Evolutionary conservation across 2,888 invertebrate genomes (phyloP).

Genomic region (Liodrosophila aerea): DNA sequence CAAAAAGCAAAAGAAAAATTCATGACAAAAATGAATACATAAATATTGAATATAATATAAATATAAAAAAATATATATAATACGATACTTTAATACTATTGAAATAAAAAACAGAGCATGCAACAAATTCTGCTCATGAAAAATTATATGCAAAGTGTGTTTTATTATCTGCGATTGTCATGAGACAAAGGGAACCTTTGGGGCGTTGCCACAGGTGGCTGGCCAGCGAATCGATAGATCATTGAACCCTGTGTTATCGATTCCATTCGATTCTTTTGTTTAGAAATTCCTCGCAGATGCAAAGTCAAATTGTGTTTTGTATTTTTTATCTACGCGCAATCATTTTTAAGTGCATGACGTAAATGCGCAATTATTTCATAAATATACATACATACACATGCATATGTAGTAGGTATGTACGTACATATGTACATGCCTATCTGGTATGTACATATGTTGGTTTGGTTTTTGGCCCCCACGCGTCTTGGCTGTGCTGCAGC

Average conservation of each 20-base stretch:
- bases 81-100: slow-evolving; percentile 79
- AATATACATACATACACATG: slow-evolving; percentile 37
- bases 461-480: slow-evolving; percentile 8
- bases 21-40: slow-evolving; percentile 53
- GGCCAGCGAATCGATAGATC: slow-evolving; percentile 39
- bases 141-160: slow-evolving; percentile 28
- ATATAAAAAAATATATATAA: slow-evolving; percentile 63
- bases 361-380: slow-evolving; percentile 61
- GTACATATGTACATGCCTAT: slow-evolving; percentile 1
- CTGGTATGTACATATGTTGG: slow-evolving; percentile 1
- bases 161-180: slow-evolving; percentile 16
- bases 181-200: background rate
- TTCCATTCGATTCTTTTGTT: slow-evolving; percentile 1
- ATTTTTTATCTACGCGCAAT: slow-evolving; percentile 48
- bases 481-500: slow-evolving; percentile 32
- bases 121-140: slow-evolving; percentile 62
- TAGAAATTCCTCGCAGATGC: too few species aligned
- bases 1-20: slow-evolving; percentile 35
- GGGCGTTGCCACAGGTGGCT: slow-evolving; percentile 2
- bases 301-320: slow-evolving; percentile 21
- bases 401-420: background rate
- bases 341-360: slow-evolving; percentile 46
- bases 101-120: slow-evolving; percentile 68
- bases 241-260: slow-evolving; percentile 44
- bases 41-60: slow-evolving; percentile 65